phyloP scores from a whole-genome alignment of 2,797 vertebrate genomes.

The Takifugu rubripes region DNA sequence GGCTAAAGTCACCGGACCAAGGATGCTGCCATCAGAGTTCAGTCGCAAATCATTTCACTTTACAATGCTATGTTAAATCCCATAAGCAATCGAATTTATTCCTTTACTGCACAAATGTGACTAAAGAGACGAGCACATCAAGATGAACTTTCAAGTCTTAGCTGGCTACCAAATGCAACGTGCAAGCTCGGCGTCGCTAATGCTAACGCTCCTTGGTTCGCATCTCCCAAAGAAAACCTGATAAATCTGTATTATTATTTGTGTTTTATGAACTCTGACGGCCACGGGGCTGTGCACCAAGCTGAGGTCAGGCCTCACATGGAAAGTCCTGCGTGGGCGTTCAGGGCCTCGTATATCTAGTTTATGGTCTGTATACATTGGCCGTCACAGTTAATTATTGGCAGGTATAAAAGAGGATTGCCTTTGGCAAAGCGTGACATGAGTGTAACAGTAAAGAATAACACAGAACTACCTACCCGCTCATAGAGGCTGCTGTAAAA shows the following conservation, averaged over 20 bases:
- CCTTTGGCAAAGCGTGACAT: background rate
- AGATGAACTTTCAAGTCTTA: too few species aligned
- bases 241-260: too few species aligned
- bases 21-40: too few species aligned
- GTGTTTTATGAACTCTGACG: background rate
- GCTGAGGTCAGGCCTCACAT: background rate
- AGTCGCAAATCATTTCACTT: too few species aligned
- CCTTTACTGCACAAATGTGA: background rate
- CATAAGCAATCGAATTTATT: too few species aligned
- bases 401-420: slow-evolving; percentile 8
- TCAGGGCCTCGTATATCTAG: slow-evolving; percentile 1
- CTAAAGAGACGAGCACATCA: too few species aligned
- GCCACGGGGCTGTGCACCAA: too few species aligned
- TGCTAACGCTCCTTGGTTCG: too few species aligned
- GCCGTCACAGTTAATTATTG: slow-evolving; percentile 11
- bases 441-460: background rate
- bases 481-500: background rate
- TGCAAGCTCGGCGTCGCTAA: too few species aligned
- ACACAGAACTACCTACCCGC: background rate
- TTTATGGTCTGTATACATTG: slow-evolving; percentile 23
- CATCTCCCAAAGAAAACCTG: too few species aligned
- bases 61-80: too few species aligned
- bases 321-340: slow-evolving; percentile 1
- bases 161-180: background rate
- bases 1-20: too few species aligned